These are phyloP conservation scores for Dromococcyx pavoninus DNA, from an alignment of 2,797 vertebrate species.

Conservation along the genomic window DNA sequence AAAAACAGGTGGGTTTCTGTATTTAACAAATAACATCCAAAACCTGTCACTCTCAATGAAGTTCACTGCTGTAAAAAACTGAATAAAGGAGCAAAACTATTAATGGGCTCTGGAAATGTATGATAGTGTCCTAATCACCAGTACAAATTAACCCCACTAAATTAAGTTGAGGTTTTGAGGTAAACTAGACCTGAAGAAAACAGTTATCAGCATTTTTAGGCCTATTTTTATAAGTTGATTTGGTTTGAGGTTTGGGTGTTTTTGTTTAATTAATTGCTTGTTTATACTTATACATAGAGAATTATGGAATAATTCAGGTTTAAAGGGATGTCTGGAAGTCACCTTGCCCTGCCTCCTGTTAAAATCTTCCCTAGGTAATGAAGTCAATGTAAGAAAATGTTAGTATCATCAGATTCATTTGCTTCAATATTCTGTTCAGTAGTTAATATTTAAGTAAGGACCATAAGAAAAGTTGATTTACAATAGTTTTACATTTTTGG, in stretches of 20 bases:
- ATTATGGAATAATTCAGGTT: not conserved
- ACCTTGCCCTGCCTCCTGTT: not conserved
- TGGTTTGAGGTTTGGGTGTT: accelerated
- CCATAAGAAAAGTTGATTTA: not conserved
- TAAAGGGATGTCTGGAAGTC: not conserved
- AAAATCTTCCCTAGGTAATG: not conserved
- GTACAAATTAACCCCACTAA: not conserved
- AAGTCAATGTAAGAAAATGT: not conserved
- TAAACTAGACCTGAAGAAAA: not conserved
- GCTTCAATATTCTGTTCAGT: not conserved
- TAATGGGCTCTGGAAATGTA: not conserved
- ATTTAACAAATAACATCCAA: not conserved
- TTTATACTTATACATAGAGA: not conserved
- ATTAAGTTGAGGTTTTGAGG: not conserved
- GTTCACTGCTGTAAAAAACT: not conserved
- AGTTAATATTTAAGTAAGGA: not conserved
- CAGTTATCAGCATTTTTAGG: not conserved
- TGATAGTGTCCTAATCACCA: not conserved
- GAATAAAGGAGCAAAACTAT: not conserved
- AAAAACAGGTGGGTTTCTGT: not conserved
- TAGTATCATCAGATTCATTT: not conserved
- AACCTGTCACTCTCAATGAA: not conserved
- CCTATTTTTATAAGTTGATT: not conserved
- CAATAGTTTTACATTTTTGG: not conserved
- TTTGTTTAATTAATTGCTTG: accelerated